Conservation (phyloP, 2,888 invertebrate species). For the Chymomyza procnemis region DNA sequence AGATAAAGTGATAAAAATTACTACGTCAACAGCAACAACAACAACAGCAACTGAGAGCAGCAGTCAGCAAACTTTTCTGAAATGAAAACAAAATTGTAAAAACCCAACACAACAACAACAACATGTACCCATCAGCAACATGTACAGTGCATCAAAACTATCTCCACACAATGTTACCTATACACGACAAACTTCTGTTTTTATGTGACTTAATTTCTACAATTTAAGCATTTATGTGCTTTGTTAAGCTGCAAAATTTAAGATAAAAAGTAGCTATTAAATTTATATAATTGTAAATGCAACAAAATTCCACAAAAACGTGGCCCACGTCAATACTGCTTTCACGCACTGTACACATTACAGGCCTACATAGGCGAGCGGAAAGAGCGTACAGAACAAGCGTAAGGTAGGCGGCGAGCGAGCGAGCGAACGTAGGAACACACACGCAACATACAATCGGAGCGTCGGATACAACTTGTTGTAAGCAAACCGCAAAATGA, state of each 20-base stretch:
- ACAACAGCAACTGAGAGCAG: neutral
- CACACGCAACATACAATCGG: constrained; percentile 10
- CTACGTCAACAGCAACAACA: constrained; percentile 18
- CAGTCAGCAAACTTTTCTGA: constrained; percentile 19
- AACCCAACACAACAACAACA: constrained; percentile 46
- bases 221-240: too few species aligned
- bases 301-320: too few species aligned
- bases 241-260: too few species aligned
- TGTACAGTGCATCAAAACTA: constrained; percentile 12
- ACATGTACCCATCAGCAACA: constrained; percentile 22
- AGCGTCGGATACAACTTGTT: constrained; percentile 51
- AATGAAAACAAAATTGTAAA: constrained; percentile 49
- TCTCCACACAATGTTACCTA: too few species aligned
- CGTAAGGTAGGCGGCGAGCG: constrained; percentile 22
- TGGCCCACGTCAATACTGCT: too few species aligned
- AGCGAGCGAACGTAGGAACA: neutral
- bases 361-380: constrained; percentile 6
- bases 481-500: constrained; percentile 62
- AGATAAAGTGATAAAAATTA: constrained; percentile 6
- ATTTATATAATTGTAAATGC: too few species aligned
- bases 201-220: too few species aligned
- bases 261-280: too few species aligned
- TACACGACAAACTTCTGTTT: too few species aligned
- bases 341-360: neutral
- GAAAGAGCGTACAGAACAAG: constrained; percentile 19